Percentiles rank a stretch among this genome's conserved stretches.
phyloP scores from a whole-genome alignment of 2,797 vertebrate genomes.

The Setipinna tenuifilis region DNA sequence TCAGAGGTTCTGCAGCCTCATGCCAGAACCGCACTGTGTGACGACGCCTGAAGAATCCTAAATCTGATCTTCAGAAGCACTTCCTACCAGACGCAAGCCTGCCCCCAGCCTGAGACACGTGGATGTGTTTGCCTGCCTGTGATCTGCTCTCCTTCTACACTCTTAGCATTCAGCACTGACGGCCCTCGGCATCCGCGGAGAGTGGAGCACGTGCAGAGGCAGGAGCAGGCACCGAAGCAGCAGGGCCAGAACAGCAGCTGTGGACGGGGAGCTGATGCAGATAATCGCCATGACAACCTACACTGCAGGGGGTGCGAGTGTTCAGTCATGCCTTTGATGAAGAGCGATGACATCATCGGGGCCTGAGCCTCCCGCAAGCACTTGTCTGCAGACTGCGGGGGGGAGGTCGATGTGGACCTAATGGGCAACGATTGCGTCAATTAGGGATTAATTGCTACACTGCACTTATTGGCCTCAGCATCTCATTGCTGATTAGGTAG shows the following conservation, averaged over 20 bases:
- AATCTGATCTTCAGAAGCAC: neutral
- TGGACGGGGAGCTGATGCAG: conserved; percentile 46
- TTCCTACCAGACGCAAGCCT: neutral
- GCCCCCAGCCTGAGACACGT: neutral
- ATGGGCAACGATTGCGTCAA: conserved; percentile 63
- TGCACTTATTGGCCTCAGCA: conserved; percentile 40
- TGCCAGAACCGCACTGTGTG: neutral
- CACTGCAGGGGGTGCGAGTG: conserved; percentile 38
- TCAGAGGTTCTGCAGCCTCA: neutral
- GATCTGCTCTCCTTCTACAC: neutral
- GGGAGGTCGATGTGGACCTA: conserved; percentile 63
- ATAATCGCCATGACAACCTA: conserved; percentile 72
- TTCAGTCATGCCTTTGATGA: conserved; percentile 21
- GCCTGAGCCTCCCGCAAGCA: neutral
- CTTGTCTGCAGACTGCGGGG: conserved; percentile 34
- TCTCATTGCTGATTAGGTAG: conserved; percentile 35
- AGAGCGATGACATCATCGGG: conserved; percentile 34
- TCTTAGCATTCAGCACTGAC: neutral
- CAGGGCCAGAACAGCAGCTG: conserved; percentile 57
- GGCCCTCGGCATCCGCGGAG: neutral
- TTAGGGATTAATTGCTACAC: conserved; percentile 64
- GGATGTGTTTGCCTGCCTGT: neutral
- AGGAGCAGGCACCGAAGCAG: conserved; percentile 54
- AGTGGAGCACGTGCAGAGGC: neutral
- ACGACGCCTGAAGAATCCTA: neutral